Conservation (phyloP, 2,888 invertebrate species). For the Acanthosoma haemorrhoidale region DNA sequence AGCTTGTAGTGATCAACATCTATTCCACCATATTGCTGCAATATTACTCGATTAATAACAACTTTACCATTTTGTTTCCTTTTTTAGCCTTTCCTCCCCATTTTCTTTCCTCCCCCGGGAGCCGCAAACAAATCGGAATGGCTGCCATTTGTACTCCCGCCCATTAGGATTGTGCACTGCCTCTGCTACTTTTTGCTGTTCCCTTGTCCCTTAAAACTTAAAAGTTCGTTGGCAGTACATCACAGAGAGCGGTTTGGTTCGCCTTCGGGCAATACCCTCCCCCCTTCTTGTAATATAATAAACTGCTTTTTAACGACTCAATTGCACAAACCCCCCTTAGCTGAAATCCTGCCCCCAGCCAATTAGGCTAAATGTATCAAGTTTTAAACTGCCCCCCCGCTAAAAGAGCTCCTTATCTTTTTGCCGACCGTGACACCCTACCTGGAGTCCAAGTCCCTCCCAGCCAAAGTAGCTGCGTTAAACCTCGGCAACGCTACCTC, state of each 20-base stretch:
- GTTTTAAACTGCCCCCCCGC: constrained; percentile 9
- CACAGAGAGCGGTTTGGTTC: background rate
- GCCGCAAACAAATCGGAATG: background rate
- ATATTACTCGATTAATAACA: background rate
- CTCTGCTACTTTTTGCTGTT: background rate
- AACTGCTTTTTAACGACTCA: constrained; percentile 22
- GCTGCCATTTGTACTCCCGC: background rate
- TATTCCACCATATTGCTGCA: too few relatives aligned
- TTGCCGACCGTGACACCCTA: constrained; percentile 1
- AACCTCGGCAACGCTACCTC: too few relatives aligned
- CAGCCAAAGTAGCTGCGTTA: too few relatives aligned
- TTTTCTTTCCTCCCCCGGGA: background rate
- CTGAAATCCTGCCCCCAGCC: background rate
- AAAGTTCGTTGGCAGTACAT: background rate
- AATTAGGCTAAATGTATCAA: constrained; percentile 23
- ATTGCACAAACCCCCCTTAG: background rate
- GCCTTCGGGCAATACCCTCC: background rate
- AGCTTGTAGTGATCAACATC: too few relatives aligned
- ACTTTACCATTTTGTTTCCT: too few relatives aligned
- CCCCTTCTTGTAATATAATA: background rate
- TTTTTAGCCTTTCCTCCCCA: background rate
- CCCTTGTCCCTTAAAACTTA: too few relatives aligned
- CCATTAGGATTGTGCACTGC: background rate
- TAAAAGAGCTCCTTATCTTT: constrained; percentile 19
- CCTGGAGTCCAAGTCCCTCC: background rate